phyloP scores from a whole-genome alignment of 2,113 vertebrate genomes.

The Burhinus bistriatus region DNA sequence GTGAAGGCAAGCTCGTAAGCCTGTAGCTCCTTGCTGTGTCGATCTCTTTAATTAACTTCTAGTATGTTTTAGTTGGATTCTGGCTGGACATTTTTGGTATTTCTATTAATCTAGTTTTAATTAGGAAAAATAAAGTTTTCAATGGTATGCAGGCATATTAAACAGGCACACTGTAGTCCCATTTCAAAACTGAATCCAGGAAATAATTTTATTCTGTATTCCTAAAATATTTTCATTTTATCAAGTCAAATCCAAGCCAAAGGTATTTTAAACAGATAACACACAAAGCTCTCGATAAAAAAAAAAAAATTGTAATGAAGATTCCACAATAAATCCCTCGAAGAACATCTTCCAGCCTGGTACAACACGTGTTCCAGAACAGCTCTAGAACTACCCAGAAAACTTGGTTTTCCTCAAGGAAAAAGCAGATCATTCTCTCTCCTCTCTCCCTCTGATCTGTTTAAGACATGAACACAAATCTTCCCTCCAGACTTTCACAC shows the following conservation, averaged over 20 bases:
- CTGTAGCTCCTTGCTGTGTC: background rate
- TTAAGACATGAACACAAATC: background rate
- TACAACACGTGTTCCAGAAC: background rate
- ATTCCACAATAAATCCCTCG: background rate
- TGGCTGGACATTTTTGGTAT: background rate
- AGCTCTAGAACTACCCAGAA: background rate
- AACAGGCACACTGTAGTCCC: background rate
- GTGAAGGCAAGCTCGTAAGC: background rate
- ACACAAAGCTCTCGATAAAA: background rate
- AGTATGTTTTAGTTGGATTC: background rate
- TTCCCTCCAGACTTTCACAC: background rate
- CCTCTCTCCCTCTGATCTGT: background rate
- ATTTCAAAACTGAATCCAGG: background rate
- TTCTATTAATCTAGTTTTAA: background rate
- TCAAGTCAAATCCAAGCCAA: background rate
- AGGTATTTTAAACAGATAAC: background rate
- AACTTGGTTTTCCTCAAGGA: background rate
- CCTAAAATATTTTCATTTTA: background rate
- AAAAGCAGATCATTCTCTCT: background rate
- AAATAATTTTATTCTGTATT: background rate
- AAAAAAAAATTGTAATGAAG: background rate
- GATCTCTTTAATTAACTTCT: constrained; percentile 9
- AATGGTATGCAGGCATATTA: background rate
- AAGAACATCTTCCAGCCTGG: background rate
- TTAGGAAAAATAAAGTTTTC: background rate